These are phyloP conservation scores for Cryptus viduatorius DNA, from an alignment of 2,888 invertebrate genomes.

Conservation along the genomic window DNA sequence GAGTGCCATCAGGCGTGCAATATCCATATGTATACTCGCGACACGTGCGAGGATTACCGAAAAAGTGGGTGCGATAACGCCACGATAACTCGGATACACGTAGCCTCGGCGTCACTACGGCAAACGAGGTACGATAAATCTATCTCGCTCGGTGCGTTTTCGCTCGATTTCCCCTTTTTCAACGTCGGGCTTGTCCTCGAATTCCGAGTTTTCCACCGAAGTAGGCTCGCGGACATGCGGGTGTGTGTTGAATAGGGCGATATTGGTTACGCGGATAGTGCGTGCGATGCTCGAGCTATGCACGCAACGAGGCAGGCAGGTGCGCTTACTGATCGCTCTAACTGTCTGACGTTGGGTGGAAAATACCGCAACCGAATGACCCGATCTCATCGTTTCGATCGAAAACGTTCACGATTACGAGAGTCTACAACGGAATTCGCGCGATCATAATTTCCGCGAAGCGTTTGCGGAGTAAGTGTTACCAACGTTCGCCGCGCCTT, in stretches of 20 bases:
- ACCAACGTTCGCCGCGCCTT: background rate
- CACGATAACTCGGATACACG: slow-evolving; percentile 57
- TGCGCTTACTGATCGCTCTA: slow-evolving; percentile 43
- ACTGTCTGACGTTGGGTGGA: slow-evolving; percentile 37
- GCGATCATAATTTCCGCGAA: background rate
- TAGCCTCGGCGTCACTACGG: slow-evolving; percentile 48
- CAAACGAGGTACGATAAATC: slow-evolving; percentile 66
- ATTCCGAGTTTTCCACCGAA: slow-evolving; percentile 26
- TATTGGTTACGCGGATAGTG: slow-evolving; percentile 49
- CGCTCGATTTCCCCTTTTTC: slow-evolving; percentile 56
- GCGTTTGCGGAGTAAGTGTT: background rate
- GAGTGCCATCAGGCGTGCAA: slow-evolving; percentile 24
- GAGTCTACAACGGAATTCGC: slow-evolving; percentile 21
- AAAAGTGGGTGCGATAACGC: slow-evolving; percentile 65
- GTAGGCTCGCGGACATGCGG: slow-evolving; percentile 20
- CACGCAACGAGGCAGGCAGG: slow-evolving; percentile 38
- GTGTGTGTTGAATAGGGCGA: slow-evolving; percentile 33
- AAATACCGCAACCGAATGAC: slow-evolving; percentile 52
- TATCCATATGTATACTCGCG: slow-evolving; percentile 47
- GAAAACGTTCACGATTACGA: slow-evolving; percentile 38
- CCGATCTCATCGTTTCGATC: slow-evolving; percentile 44
- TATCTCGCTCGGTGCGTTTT: slow-evolving; percentile 51
- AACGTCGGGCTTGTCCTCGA: slow-evolving; percentile 30
- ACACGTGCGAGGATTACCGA: slow-evolving; percentile 60
- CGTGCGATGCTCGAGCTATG: slow-evolving; percentile 28